Conservation (phyloP, 2,113 vertebrate genomes). For the Crotophaga sulcirostris region DNA sequence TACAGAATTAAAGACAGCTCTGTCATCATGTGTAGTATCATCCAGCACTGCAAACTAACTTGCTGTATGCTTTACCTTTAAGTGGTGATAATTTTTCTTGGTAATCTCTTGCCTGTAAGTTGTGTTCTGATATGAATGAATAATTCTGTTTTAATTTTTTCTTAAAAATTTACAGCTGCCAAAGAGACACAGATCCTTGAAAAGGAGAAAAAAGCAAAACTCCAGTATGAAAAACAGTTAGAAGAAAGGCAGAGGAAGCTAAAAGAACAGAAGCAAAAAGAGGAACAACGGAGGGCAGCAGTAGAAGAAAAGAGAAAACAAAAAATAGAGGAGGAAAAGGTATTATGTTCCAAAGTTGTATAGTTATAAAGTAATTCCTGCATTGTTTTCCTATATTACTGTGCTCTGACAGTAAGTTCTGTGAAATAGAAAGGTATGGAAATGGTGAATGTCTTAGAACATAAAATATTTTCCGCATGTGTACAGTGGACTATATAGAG, state of each 20-base stretch:
- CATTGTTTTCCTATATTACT: background rate
- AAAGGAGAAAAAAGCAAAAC: slow-evolving; percentile 88
- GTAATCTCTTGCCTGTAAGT: background rate
- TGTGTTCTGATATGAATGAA: background rate
- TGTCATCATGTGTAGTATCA: background rate
- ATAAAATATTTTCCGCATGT: background rate
- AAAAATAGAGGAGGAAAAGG: slow-evolving; percentile 91
- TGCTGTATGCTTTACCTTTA: background rate
- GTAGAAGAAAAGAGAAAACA: slow-evolving; percentile 92
- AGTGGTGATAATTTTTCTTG: background rate
- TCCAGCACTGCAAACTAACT: background rate
- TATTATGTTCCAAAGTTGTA: background rate
- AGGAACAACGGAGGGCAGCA: slow-evolving; percentile 87
- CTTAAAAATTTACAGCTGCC: slow-evolving; percentile 74
- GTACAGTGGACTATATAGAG: accelerated
- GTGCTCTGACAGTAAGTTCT: background rate
- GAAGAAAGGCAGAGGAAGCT: slow-evolving; percentile 90
- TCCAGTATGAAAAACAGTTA: slow-evolving; percentile 89
- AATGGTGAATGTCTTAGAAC: background rate
- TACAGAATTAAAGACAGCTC: background rate
- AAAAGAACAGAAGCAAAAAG: slow-evolving; percentile 88
- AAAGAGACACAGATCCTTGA: slow-evolving; percentile 89
- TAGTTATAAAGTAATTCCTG: background rate
- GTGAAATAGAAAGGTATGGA: background rate
- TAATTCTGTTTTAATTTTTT: slow-evolving; percentile 8